A percentile compares a stretch with the other conserved stretches of the same genome.
Evolutionary conservation across 2,797 vertebrate genomes (phyloP).

Genomic region (Pteronotus mesoamericanus): DNA sequence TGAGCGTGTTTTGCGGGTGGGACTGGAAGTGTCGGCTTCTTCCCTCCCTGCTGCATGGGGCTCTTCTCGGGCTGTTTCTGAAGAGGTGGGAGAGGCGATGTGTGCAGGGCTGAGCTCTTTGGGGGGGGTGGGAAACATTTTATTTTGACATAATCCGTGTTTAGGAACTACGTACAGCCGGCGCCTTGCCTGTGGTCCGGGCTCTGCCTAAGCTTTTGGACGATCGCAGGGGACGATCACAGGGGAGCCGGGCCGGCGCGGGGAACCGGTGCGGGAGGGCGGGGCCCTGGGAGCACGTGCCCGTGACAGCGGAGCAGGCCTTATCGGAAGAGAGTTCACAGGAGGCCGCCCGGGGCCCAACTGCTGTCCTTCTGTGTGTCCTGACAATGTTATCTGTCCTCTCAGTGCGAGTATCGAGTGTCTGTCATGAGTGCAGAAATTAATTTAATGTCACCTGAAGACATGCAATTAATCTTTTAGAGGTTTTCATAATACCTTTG

Average conservation of each 20-base stretch:
- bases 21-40: too few species aligned
- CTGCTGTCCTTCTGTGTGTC: slow-evolving; percentile 90
- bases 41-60: too few species aligned
- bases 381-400: slow-evolving; percentile 98
- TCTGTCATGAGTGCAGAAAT: slow-evolving; percentile 93
- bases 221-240: slow-evolving; percentile 79
- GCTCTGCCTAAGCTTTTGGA: slow-evolving; percentile 72
- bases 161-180: too few species aligned
- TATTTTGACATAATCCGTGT: not conserved
- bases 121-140: not conserved
- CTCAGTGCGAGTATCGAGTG: slow-evolving; percentile 87
- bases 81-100: not conserved
- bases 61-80: not conserved
- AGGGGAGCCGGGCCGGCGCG: slow-evolving; percentile 83
- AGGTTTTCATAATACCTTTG: slow-evolving; percentile 96
- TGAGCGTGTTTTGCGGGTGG: too few species aligned
- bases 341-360: slow-evolving; percentile 88
- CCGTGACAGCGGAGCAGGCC: slow-evolving; percentile 84
- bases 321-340: slow-evolving; percentile 86
- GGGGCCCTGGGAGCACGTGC: slow-evolving; percentile 80
- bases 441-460: slow-evolving; percentile 95
- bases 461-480: slow-evolving; percentile 98
- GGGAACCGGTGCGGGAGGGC: slow-evolving; percentile 87
- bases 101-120: accelerated
- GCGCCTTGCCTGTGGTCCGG: too few species aligned